phyloP scores from a whole-genome alignment of 2,888 invertebrate genomes.

The Serrognathus titanus region DNA sequence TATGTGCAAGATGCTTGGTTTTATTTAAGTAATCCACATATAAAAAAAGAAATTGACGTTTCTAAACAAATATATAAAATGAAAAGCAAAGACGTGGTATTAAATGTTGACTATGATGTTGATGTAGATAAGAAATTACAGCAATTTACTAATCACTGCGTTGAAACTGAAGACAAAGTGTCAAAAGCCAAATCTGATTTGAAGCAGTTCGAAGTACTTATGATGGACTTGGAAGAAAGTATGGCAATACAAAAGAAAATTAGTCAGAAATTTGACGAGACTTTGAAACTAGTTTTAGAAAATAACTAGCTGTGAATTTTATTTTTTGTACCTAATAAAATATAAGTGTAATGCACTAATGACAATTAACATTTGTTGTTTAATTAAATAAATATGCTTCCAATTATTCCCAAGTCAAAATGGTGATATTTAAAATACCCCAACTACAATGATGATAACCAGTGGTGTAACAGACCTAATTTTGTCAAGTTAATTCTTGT shows the following conservation, averaged over 20 bases:
- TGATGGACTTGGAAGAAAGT: constrained; percentile 43
- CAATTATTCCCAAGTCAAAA: too few relatives aligned
- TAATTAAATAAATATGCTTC: too few relatives aligned
- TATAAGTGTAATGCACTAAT: too few relatives aligned
- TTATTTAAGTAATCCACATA: constrained; percentile 48
- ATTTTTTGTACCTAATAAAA: too few relatives aligned
- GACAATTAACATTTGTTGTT: too few relatives aligned
- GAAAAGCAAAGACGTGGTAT: constrained; percentile 11
- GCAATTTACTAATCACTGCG: constrained; percentile 14
- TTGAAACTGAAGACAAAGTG: constrained; percentile 11
- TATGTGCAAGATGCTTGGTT: constrained; percentile 60
- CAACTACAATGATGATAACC: too few relatives aligned
- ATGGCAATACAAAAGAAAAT: constrained; percentile 40
- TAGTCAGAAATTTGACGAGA: constrained; percentile 14
- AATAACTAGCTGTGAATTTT: not conserved
- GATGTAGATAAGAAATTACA: constrained; percentile 25
- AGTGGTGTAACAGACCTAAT: too few relatives aligned
- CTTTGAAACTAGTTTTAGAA: not conserved
- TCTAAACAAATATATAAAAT: not conserved
- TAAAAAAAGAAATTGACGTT: constrained; percentile 45
- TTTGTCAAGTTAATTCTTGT: too few relatives aligned
- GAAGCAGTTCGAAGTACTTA: constrained; percentile 32
- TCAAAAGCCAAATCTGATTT: constrained; percentile 30
- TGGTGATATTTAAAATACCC: too few relatives aligned
- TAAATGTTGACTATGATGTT: constrained; percentile 17